phyloP scores from a whole-genome alignment of 2,113 vertebrate genomes.

The Hydrolagus affinis region DNA sequence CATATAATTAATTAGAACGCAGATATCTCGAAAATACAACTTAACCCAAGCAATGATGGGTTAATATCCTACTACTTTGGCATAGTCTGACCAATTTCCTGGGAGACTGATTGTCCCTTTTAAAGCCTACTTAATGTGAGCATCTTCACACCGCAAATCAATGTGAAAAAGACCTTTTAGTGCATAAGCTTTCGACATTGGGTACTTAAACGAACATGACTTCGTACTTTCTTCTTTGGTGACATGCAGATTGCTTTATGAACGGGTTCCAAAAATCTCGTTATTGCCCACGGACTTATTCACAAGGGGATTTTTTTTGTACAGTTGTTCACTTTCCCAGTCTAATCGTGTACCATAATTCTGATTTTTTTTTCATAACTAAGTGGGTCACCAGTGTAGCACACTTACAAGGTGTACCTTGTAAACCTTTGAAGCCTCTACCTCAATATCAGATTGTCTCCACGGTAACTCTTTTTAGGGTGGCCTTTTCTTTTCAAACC shows the following conservation, averaged over 20 bases:
- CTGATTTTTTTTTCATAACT: not conserved
- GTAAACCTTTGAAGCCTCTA: no score
- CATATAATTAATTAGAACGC: no score
- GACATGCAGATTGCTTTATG: slow-evolving; percentile 1
- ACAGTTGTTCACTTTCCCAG: not conserved
- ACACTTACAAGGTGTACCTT: not conserved
- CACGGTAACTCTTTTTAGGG: no score
- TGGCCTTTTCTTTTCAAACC: no score
- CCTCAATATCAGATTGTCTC: no score
- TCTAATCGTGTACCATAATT: slow-evolving; percentile 8
- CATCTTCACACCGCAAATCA: not conserved
- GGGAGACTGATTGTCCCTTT: no score
- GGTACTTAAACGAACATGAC: not conserved
- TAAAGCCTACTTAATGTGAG: not conserved
- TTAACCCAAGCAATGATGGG: no score
- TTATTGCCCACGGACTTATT: not conserved
- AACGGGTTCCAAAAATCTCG: not conserved
- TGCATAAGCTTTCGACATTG: not conserved
- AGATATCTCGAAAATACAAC: no score
- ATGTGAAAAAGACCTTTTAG: not conserved
- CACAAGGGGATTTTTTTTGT: not conserved
- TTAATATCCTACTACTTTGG: no score
- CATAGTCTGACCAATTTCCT: no score
- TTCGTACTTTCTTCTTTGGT: not conserved
- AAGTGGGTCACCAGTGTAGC: not conserved